These are phyloP conservation scores for Phylloscopus collybita DNA, from an alignment of 2,797 vertebrate species.

Conservation along the genomic window DNA sequence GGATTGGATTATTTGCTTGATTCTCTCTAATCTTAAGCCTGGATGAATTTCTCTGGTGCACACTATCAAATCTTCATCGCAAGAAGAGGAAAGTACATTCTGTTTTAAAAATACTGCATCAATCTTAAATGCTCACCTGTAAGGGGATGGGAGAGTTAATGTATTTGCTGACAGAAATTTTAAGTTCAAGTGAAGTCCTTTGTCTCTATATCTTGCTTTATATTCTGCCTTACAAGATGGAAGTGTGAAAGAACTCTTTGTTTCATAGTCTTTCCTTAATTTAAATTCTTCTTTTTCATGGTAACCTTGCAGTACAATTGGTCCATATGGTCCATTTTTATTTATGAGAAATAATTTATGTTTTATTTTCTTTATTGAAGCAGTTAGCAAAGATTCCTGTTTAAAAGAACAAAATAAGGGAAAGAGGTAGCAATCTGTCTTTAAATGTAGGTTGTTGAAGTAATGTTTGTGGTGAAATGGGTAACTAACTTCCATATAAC, in stretches of 20 bases:
- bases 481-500: not conserved
- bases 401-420: not conserved
- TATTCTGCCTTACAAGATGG: not conserved
- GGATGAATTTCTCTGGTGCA: not conserved
- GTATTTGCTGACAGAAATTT: not conserved
- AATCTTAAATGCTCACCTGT: not conserved
- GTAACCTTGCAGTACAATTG: not conserved
- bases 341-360: not conserved
- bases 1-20: not conserved
- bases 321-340: constrained; percentile 28
- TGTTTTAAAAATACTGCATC: too few species aligned
- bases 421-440: not conserved
- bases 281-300: constrained; percentile 31
- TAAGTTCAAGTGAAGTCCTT: constrained; percentile 15
- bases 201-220: not conserved
- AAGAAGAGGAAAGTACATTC: not conserved
- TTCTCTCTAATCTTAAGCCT: not conserved
- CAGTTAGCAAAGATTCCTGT: not conserved
- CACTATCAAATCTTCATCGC: not conserved
- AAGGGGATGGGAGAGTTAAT: not conserved
- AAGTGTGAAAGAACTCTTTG: constrained; percentile 39
- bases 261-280: constrained; percentile 26
- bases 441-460: not conserved
- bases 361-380: not conserved
- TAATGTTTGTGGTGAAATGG: not conserved